Percentiles rank a stretch among this genome's conserved stretches.
These are phyloP conservation scores for Caenorhabditis sinica DNA, from an alignment of 2,888 invertebrate genomes.

Conservation along the genomic window DNA sequence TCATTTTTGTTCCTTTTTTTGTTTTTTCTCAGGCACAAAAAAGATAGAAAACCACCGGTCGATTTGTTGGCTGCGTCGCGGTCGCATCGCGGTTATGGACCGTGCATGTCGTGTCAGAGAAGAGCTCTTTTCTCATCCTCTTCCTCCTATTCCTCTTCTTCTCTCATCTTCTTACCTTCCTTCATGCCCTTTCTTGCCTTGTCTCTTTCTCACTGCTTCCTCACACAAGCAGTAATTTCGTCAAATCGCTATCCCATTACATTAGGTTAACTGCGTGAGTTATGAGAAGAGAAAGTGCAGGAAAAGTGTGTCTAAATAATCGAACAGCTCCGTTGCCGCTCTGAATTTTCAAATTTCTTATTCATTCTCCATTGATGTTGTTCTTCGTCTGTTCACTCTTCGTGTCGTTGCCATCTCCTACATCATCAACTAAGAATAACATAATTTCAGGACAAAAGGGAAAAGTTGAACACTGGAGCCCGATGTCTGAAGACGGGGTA, in stretches of 20 bases:
- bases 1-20: neutral
- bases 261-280: no score
- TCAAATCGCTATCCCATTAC: neutral
- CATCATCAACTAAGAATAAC: no score
- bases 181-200: neutral
- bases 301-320: no score
- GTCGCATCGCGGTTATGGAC: slow-evolving; percentile 3
- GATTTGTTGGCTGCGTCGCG: neutral
- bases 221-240: neutral
- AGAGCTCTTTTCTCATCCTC: neutral
- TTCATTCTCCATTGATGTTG: no score
- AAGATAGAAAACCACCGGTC: neutral
- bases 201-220: neutral
- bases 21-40: neutral
- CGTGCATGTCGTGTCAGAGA: neutral
- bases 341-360: no score
- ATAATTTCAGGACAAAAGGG: no score
- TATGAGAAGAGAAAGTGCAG: no score
- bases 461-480: no score
- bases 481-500: no score
- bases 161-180: neutral
- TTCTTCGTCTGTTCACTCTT: no score
- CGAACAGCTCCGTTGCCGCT: no score
- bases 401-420: no score
- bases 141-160: neutral